phyloP scores from a whole-genome alignment of 2,797 vertebrate species.

The Columba guinea region DNA sequence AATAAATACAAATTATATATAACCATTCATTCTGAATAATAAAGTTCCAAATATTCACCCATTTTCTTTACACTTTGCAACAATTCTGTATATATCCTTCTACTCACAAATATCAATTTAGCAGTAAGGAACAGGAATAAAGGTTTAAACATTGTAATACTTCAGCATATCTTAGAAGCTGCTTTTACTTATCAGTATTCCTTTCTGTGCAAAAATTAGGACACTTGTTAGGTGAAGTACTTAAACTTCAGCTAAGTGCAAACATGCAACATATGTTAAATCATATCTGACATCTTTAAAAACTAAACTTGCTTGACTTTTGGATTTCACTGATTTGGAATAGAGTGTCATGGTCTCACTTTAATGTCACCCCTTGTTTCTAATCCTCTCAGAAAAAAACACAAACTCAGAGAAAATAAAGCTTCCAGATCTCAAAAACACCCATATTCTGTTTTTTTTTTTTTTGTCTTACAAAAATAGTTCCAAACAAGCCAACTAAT shows the following conservation, averaged over 20 bases:
- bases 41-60: not conserved
- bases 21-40: not conserved
- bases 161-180: not conserved
- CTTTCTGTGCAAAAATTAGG: not conserved
- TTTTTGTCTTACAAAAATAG: not conserved
- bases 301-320: not conserved
- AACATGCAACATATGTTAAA: not conserved
- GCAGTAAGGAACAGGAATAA: not conserved
- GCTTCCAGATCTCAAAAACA: not conserved
- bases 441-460: not conserved
- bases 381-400: not conserved
- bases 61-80: not conserved
- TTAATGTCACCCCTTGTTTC: not conserved
- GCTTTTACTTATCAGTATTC: not conserved
- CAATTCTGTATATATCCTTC: not conserved
- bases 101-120: not conserved
- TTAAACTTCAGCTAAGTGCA: not conserved
- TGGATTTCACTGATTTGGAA: not conserved
- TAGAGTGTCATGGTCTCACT: not conserved
- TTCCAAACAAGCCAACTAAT: not conserved
- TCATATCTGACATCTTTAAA: not conserved
- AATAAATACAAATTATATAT: not conserved
- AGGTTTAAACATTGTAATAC: not conserved
- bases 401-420: not conserved
- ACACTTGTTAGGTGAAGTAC: not conserved